Percentiles rank a stretch among this genome's conserved stretches.
Conservation (phyloP, 2,113 vertebrate genomes). For the Crocuta crocuta region DNA sequence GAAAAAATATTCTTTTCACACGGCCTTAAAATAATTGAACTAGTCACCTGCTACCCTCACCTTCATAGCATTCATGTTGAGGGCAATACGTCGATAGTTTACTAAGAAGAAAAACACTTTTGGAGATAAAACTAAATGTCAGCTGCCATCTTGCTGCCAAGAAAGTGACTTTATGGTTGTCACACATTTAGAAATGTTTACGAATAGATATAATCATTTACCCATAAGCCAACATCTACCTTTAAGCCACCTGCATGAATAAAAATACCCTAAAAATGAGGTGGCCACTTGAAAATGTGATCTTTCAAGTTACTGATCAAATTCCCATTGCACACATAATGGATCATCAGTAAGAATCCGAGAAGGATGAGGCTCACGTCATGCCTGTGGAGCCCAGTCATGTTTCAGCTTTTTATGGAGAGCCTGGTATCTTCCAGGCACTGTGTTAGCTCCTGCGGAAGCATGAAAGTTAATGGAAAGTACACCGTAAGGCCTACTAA, state of each 20-base stretch:
- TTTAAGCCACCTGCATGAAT: neutral
- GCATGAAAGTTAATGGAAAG: neutral
- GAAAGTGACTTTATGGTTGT: neutral
- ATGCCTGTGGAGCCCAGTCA: neutral
- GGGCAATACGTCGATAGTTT: neutral
- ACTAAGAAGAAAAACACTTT: slow-evolving; percentile 26
- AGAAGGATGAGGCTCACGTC: neutral
- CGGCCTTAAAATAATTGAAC: neutral
- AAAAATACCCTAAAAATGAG: neutral
- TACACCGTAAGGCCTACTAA: no score
- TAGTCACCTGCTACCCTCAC: neutral
- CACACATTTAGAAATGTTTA: slow-evolving; percentile 15
- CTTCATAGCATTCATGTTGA: neutral
- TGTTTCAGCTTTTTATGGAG: neutral
- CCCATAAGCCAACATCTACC: neutral
- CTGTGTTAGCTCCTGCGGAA: neutral
- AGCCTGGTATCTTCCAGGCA: neutral
- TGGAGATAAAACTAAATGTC: slow-evolving; percentile 57
- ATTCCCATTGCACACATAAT: neutral
- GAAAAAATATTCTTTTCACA: neutral
- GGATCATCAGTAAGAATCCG: slow-evolving; percentile 18
- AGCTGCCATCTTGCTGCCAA: neutral
- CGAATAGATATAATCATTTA: slow-evolving; percentile 40
- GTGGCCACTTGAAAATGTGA: neutral
- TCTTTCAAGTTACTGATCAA: slow-evolving; percentile 31